Conservation (phyloP, 1,140 invertebrate species). For the Drosophila cardini region DNA sequence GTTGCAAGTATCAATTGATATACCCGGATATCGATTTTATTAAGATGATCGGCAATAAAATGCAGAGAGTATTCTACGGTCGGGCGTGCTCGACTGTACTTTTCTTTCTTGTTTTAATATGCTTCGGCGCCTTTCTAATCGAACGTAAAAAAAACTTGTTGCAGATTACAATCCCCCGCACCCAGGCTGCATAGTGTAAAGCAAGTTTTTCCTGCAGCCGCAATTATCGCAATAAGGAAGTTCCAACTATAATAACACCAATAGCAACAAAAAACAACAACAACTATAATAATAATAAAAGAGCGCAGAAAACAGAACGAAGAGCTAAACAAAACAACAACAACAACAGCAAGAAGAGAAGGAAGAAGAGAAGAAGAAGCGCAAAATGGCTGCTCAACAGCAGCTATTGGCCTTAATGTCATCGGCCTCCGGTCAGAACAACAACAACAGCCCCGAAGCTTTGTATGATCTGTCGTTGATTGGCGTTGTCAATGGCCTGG, state of each 20-base stretch:
- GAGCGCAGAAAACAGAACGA: neutral
- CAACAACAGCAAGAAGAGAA: neutral
- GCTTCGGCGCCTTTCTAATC: slow-evolving; percentile 36
- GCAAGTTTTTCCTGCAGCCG: slow-evolving; percentile 2
- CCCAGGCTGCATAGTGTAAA: slow-evolving; percentile 3
- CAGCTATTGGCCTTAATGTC: slow-evolving; percentile 51
- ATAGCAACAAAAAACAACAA: neutral
- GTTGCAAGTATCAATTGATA: no score
- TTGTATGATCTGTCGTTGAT: slow-evolving; percentile 67
- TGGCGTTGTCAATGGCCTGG: slow-evolving; percentile 62
- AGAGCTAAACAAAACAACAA: neutral
- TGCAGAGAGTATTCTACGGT: no score
- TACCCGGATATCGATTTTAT: no score
- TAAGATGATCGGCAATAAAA: no score
- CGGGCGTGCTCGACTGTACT: no score
- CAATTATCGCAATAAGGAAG: no score
- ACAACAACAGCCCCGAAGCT: slow-evolving; percentile 51
- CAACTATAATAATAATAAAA: slow-evolving; percentile 10
- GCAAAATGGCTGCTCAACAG: slow-evolving; percentile 64
- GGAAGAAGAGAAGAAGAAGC: slow-evolving; percentile 18
- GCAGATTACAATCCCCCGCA: slow-evolving; percentile 39
- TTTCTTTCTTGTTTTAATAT: neutral
- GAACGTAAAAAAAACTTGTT: slow-evolving; percentile 46
- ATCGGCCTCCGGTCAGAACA: slow-evolving; percentile 44
- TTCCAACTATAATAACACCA: neutral